Evolutionary conservation across 1,140 invertebrate species (phyloP), one percentile per base, ranked within the genome.

Genomic region (Saxidomus purpurata): DNA sequence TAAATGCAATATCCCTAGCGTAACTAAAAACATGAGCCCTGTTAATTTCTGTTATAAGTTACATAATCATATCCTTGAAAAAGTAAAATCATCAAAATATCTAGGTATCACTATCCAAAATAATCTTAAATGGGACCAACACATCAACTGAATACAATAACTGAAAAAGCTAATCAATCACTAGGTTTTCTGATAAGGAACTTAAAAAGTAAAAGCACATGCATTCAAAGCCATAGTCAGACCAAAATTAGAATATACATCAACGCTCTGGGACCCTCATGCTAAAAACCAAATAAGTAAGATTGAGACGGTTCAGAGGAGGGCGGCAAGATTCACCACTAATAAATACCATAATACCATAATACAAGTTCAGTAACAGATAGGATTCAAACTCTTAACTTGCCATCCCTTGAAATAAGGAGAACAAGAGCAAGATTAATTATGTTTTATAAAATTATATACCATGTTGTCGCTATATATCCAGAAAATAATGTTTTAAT

Each of bases 51-150:
- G 34, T n/a, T n/a, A n/a, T 25, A 79, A 63, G n/a, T 36, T 90
- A 38, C 86, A 84, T 69, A 81, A 81, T n/a, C 38, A 79, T 55
- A 67, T 19, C 15, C 22, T 90, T 6, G 61, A 86, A 80, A 31
- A 63, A 40, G 76, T 86, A 25, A 17, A 71, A 4, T 86, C 43
- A 15, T 61, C 59, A 49, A 81, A 80, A 55, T 80, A 81, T 76
- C 52, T 82, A 61, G 49, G 81, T 3, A 71, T 3, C 17, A 84
- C 88, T 43, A 0, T 82, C 25, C 63, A 59, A 49, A 83, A n/a
- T 22, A 47, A 89, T 74, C 38, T 89, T 8, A 71, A 81, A 90
- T 90, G 83, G 77, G 43, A 90, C 63, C 34, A 40, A 87, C 63
- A 87, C n/a, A 87, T 80, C 2, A 83, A 90, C 38, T 86, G 59